phyloP scores from a whole-genome alignment of 37 sponge, comb jelly and placozoan species.

The Agelas oroides region DNA sequence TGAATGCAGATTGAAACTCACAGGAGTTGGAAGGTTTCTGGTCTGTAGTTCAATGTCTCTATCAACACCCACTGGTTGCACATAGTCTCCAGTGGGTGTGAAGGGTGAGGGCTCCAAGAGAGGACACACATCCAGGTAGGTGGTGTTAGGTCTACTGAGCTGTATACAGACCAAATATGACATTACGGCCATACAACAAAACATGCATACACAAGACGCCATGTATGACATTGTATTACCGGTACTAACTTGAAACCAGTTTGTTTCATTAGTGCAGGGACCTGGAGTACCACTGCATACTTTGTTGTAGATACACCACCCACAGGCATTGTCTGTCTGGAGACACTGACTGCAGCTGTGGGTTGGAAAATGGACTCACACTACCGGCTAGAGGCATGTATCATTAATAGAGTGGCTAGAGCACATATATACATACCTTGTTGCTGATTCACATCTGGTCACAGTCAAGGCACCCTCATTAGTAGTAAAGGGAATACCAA shows the following conservation, averaged over 20 bases:
- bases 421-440: no score
- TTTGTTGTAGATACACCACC: conserved; percentile 45
- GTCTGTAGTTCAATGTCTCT: conserved; percentile 19
- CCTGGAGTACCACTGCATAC: conserved; percentile 50
- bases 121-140: conserved; percentile 42
- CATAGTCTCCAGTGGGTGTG: conserved; percentile 27
- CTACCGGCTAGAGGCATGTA: no score
- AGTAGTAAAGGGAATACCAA: conserved; percentile 29
- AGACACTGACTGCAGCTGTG: conserved; percentile 51
- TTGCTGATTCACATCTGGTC: conserved; percentile 16
- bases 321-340: conserved; percentile 44
- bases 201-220: no score
- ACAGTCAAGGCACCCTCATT: conserved; percentile 25
- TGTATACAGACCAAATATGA: no score
- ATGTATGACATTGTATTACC: no score
- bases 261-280: conserved; percentile 6
- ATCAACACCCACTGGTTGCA: conserved; percentile 29
- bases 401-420: no score
- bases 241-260: no score
- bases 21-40: conserved; percentile 42
- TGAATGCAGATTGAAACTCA: neutral
- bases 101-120: conserved; percentile 8
- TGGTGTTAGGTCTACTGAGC: no score
- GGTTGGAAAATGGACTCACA: no score
- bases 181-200: no score